A percentile compares a stretch with the other conserved stretches of the same genome.
Conservation (phyloP, 2,797 vertebrate genomes). For the Delichon dasypus region DNA sequence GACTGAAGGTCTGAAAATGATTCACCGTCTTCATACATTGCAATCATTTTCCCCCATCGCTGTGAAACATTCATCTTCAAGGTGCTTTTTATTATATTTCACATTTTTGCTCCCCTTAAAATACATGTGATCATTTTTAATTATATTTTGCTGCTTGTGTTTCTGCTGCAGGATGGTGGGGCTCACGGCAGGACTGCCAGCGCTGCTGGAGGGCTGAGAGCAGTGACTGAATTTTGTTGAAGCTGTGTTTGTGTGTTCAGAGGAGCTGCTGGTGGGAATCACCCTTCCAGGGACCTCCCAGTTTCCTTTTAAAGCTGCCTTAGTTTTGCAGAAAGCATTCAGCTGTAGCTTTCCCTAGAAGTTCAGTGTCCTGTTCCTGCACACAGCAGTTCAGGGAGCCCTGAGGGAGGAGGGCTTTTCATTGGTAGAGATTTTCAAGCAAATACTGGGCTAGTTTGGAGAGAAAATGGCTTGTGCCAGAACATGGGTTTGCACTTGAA, state of each 20-base stretch:
- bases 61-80: not conserved
- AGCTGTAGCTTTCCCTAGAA: not conserved
- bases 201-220: not conserved
- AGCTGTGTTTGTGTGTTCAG: rapidly evolving
- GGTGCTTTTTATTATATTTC: not conserved
- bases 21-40: not conserved
- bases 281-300: not conserved
- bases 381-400: not conserved
- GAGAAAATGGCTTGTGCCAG: not conserved
- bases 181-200: not conserved
- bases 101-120: not conserved
- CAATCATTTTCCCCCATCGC: not conserved
- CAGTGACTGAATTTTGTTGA: not conserved
- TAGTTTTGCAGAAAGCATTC: not conserved
- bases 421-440: not conserved
- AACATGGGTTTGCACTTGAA: not conserved
- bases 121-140: not conserved
- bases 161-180: not conserved
- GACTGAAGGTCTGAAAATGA: not conserved
- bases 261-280: not conserved
- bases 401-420: not conserved
- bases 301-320: not conserved
- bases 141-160: not conserved
- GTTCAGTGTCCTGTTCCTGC: not conserved
- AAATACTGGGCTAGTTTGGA: not conserved